Percentiles rank a stretch among this genome's conserved stretches.
phyloP scores from a whole-genome alignment of 2,113 vertebrate genomes.

The Sorex fumeus region DNA sequence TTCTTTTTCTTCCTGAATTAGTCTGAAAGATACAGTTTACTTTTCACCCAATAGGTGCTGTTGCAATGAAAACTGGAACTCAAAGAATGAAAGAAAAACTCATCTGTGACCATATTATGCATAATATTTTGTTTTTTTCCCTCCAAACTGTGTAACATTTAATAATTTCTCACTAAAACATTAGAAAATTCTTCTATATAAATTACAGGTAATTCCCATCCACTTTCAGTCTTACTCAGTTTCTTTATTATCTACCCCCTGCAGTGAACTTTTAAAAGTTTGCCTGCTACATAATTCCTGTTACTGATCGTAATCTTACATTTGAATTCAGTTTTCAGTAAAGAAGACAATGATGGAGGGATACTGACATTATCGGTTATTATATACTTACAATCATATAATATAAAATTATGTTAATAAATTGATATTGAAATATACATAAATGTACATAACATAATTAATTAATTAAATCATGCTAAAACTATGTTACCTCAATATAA shows the following conservation, averaged over 20 bases:
- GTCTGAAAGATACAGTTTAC: conserved; percentile 85
- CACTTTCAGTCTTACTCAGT: conserved; percentile 12
- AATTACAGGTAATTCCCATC: neutral
- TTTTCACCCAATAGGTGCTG: neutral
- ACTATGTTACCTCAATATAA: neutral
- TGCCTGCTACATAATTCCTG: neutral
- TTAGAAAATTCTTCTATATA: conserved; percentile 3
- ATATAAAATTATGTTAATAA: too few species aligned
- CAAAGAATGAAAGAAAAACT: neutral
- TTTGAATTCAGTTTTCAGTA: neutral
- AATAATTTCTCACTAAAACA: conserved; percentile 13
- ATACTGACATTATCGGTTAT: too few species aligned
- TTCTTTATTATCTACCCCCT: neutral
- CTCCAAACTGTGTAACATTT: neutral
- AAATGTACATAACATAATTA: too few species aligned
- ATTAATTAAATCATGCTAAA: too few species aligned
- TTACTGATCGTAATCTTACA: neutral
- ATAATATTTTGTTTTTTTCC: too few species aligned
- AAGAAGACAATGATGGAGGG: neutral
- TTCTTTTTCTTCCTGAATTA: conserved; percentile 99
- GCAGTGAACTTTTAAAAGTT: neutral
- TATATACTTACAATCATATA: too few species aligned
- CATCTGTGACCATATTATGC: neutral
- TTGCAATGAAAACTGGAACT: neutral
- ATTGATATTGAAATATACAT: too few species aligned